Conservation (phyloP, 2,888 invertebrate species). For the Microplitis manilae region DNA sequence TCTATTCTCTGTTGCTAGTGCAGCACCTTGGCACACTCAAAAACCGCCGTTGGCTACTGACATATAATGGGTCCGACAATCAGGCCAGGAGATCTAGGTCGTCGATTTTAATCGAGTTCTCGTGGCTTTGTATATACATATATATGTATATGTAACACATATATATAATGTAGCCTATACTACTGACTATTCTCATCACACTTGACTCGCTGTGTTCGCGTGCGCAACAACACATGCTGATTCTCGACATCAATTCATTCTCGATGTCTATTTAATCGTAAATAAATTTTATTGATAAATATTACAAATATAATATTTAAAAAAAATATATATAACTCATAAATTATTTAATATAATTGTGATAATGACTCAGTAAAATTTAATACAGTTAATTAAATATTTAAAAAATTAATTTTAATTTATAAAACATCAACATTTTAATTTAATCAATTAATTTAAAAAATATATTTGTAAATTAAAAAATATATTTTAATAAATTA, state of each 20-base stretch:
- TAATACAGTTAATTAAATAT: too few relatives aligned
- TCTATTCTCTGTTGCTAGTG: conserved; percentile 27
- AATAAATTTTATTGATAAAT: neutral
- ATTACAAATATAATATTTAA: too few relatives aligned
- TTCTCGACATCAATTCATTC: conserved; percentile 3
- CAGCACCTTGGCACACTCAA: conserved; percentile 61
- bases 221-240: conserved; percentile 7
- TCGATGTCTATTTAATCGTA: neutral
- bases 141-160: conserved; percentile 7
- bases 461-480: too few relatives aligned
- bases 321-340: too few relatives aligned
- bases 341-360: too few relatives aligned
- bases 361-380: too few relatives aligned
- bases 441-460: too few relatives aligned
- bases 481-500: too few relatives aligned
- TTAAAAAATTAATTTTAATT: too few relatives aligned
- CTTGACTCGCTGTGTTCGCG: conserved; percentile 4
- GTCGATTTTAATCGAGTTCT: conserved; percentile 68
- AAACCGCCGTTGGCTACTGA: conserved; percentile 66
- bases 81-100: conserved; percentile 66
- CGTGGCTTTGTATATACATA: conserved; percentile 47
- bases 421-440: too few relatives aligned
- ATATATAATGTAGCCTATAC: conserved; percentile 8
- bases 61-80: conserved; percentile 60
- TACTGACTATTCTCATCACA: neutral